Conservation (phyloP, 2,888 invertebrate species). For the Coleophora deauratella region DNA sequence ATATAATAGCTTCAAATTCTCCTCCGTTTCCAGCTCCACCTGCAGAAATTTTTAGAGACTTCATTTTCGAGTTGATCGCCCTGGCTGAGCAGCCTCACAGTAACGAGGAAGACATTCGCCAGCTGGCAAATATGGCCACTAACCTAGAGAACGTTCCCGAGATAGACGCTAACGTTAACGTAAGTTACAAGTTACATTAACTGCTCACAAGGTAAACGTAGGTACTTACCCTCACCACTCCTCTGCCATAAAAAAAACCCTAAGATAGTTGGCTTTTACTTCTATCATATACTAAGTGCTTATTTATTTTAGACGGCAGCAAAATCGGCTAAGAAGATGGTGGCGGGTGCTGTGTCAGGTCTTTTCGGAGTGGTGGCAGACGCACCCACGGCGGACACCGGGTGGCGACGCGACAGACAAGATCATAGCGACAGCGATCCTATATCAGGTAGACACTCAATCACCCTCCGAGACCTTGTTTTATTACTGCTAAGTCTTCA, state of each 20-base stretch:
- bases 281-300: too few relatives aligned
- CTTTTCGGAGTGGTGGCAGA: conserved; percentile 64
- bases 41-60: conserved; percentile 66
- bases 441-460: conserved; percentile 61
- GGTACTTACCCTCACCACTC: too few relatives aligned
- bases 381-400: conserved; percentile 52
- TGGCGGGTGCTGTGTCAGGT: conserved; percentile 59
- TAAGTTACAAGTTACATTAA: too few relatives aligned
- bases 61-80: conserved; percentile 76
- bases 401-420: conserved; percentile 54
- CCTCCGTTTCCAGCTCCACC: conserved; percentile 13
- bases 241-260: too few relatives aligned
- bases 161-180: conserved; percentile 48
- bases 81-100: conserved; percentile 60
- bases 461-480: too few relatives aligned
- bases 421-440: conserved; percentile 79
- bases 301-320: conserved; percentile 33
- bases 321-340: conserved; percentile 51
- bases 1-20: too few relatives aligned
- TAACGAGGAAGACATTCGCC: conserved; percentile 62
- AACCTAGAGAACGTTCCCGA: conserved; percentile 70
- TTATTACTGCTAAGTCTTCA: too few relatives aligned
- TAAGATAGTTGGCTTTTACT: too few relatives aligned
- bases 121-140: conserved; percentile 76
- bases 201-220: too few relatives aligned